Base-by-base conservation (phyloP, 2,113 vertebrate species). In the Sisor rabdophorus region DNA sequence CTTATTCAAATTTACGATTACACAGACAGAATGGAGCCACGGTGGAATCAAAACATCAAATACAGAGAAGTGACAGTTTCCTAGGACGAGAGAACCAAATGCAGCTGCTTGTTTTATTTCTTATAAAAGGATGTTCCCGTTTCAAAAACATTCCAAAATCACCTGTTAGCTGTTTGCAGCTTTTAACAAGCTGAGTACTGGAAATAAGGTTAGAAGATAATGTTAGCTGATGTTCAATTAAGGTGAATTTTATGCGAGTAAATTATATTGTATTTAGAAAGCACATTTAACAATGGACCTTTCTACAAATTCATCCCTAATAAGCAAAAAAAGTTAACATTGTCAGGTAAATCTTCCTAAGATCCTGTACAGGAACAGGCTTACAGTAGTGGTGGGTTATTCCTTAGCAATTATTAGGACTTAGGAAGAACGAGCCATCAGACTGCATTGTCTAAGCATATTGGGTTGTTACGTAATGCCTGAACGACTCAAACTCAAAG, bases 81-180 rank as follows among this genome's bases (percentile, higher is more conserved):
- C 0, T 48, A 67, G 48, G 7, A 48, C 48, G n/a, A 67, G 36
- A 44, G 40, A 67, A 67, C 32, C 12, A 48, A 48, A 44, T 47
- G 61, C 61, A 67, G 44, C 64, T 48, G 22, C n/a, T 48, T 48
- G 64, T 67, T 67, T 9, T 48, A 48, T 16, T 40, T 67, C 44
- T 67, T 65, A 65, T 44, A 44, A 22, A 47, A 65, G n/a, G 20
- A 22, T 64, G 22, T 48, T 67, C 64, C 47, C 0, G n/a, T 24
- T 19, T 47, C n/a, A 24, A 12, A 65, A 24, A 7, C 5, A 11
- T 50, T 26, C 15, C 15, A 50, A 26, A 65, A 50, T 40, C 11
- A n/a, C 61, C 32, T 1, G 19, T 5, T 65, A 22, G n/a, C n/a
- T 24, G 22, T n/a, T 65, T 47, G n/a, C 20, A 67, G 40, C n/a